Percentiles rank a stretch among this genome's conserved stretches.
These are phyloP conservation scores for Chinchilla lanigera DNA, from an alignment of 2,113 vertebrate genomes.

Conservation along the genomic window DNA sequence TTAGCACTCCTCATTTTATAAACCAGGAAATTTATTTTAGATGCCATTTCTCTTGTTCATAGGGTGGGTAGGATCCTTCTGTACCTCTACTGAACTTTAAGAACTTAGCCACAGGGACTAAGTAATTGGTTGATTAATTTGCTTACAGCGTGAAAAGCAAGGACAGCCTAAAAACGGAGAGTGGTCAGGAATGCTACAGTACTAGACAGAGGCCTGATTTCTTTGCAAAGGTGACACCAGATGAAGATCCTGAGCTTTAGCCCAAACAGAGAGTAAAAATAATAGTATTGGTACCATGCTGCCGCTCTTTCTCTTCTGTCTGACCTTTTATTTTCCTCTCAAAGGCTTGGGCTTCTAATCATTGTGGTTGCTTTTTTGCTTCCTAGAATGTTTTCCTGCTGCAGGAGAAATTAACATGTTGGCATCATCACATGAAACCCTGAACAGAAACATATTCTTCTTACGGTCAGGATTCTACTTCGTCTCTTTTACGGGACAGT, in stretches of 20 bases:
- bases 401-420: not conserved
- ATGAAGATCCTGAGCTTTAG: not conserved
- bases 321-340: not conserved
- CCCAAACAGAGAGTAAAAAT: not conserved
- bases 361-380: not conserved
- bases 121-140: slow-evolving; percentile 28
- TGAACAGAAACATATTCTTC: not conserved
- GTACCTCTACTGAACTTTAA: not conserved
- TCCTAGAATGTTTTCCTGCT: slow-evolving; percentile 14
- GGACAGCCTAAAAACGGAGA: not conserved
- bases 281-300: not conserved
- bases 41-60: not conserved
- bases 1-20: not conserved
- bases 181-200: not conserved
- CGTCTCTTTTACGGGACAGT: not conserved
- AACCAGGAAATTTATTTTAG: not conserved
- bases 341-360: not conserved
- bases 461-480: not conserved
- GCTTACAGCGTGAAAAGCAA: not conserved
- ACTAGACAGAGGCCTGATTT: not conserved
- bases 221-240: not conserved
- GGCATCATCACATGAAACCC: not conserved
- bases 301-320: not conserved
- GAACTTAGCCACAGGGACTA: not conserved
- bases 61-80: not conserved